Conservation (phyloP, 2,888 invertebrate genomes). For the Oscheius sp. region DNA sequence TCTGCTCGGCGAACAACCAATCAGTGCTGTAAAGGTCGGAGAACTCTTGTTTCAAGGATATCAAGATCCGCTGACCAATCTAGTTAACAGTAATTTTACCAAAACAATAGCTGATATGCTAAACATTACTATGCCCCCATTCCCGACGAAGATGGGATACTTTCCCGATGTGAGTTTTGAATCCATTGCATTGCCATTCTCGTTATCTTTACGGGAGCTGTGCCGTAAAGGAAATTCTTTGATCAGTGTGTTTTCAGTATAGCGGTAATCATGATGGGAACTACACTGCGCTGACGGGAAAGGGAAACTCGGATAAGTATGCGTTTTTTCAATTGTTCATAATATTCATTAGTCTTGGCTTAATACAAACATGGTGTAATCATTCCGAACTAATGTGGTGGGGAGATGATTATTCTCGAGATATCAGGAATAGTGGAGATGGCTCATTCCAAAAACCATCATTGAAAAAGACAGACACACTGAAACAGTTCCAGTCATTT, state of each 20-base stretch:
- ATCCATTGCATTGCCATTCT: not conserved
- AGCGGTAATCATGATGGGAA: slow-evolving; percentile 56
- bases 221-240: no score
- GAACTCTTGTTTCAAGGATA: slow-evolving; percentile 49
- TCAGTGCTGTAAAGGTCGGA: slow-evolving; percentile 42
- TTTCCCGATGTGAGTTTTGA: slow-evolving; percentile 43
- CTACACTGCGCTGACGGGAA: slow-evolving; percentile 53
- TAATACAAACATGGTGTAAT: slow-evolving; percentile 45
- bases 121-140: slow-evolving; percentile 28
- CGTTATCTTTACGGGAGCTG: not conserved
- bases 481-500: slow-evolving; percentile 61
- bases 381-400: slow-evolving; percentile 44
- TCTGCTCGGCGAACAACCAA: slow-evolving; percentile 44
- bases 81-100: slow-evolving; percentile 30
- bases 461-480: slow-evolving; percentile 47
- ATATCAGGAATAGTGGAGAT: slow-evolving; percentile 47
- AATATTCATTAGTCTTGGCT: slow-evolving; percentile 35
- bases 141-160: slow-evolving; percentile 43
- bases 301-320: slow-evolving; percentile 48
- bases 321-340: not conserved
- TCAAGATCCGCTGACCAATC: slow-evolving; percentile 45
- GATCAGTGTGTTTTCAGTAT: slow-evolving; percentile 50
- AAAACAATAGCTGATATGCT: not conserved
- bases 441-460: slow-evolving; percentile 59
- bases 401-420: slow-evolving; percentile 31